Base-by-base conservation (phyloP, 1,140 invertebrate genomes). In the Brachionus rotundiformis region DNA sequence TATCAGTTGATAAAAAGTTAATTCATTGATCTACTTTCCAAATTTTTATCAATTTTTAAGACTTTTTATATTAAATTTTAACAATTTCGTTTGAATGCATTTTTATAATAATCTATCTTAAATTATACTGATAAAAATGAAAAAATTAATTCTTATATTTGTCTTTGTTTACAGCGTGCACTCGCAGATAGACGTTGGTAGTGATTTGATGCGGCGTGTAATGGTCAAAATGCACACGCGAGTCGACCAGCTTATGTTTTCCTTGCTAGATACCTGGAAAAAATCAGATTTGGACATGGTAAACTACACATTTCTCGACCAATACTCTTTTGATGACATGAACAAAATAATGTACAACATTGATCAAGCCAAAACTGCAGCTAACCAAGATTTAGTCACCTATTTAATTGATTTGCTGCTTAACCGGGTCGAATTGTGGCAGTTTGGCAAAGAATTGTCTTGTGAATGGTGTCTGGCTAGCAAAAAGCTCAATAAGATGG, bases 381-480 rank as follows among this genome's bases (percentile, higher is more conserved):
- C 36, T 25, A 73, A 73, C 23, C n/a, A 44, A 8, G 7, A n/a
- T 16, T 11, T 11, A 4, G 6, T 44, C 39, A 73, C 44, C 25
- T 23, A 41, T 44, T 41, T 44, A 44, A 73, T 73, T 3, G 68
- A 73, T 27, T 44, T 41, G 1, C 5, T 73, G 10, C 13, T 73
- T 11, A 73, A 73, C 23, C 36, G 68, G 4, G 23, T 10, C 2
- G 68, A 73, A 25, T 13, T 23, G 23, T 73, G 68, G 68, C 68
- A 73, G 4, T 0, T 44, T 27, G 39, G 19, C 4, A n/a, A 44
- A 44, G 39, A 33, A 6, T 2, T 16, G 13, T 68, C 63, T 7
- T 68, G 63, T 44, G 68, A 73, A n/a, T 73, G 68, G 39, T 73
- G 68, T 39, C 44, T 29, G 7, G 23, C 68, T 8, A 73, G 39